phyloP scores from a whole-genome alignment of 2,797 vertebrate species.

The Mareca strepera region DNA sequence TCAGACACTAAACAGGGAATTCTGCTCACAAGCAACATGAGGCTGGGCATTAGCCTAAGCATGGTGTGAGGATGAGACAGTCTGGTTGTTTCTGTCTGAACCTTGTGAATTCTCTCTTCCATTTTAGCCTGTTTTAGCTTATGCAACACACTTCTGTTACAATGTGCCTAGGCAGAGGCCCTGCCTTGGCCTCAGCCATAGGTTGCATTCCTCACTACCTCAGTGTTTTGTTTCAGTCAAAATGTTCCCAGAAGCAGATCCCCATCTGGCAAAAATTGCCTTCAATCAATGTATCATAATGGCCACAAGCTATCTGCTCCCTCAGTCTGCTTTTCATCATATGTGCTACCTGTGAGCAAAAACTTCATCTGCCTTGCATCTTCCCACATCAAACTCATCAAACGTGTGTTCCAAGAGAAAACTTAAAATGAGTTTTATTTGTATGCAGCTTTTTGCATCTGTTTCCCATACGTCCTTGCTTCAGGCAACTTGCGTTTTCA shows the following conservation, averaged over 20 bases:
- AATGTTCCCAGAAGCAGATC: not conserved
- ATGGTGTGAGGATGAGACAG: not conserved
- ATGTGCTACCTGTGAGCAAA: not conserved
- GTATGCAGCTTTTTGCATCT: not conserved
- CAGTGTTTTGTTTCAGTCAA: not conserved
- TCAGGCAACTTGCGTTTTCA: not conserved
- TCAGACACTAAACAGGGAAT: not conserved
- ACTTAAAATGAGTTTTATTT: not conserved
- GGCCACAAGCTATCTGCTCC: not conserved
- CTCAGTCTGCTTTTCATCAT: not conserved
- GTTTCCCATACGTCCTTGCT: not conserved
- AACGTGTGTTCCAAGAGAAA: not conserved
- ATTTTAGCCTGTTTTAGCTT: not conserved
- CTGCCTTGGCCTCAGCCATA: not conserved
- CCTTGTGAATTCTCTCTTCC: not conserved
- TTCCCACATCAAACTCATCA: not conserved
- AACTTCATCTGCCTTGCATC: not conserved
- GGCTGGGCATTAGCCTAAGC: not conserved
- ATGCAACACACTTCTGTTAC: not conserved
- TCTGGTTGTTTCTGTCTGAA: not conserved
- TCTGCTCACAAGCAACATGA: not conserved
- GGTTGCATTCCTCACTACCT: not conserved
- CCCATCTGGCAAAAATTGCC: not conserved
- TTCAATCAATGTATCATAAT: not conserved
- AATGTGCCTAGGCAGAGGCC: not conserved